Evolutionary conservation across 2,113 vertebrate species (phyloP).

Genomic region (Takifugu bimaculatus): DNA sequence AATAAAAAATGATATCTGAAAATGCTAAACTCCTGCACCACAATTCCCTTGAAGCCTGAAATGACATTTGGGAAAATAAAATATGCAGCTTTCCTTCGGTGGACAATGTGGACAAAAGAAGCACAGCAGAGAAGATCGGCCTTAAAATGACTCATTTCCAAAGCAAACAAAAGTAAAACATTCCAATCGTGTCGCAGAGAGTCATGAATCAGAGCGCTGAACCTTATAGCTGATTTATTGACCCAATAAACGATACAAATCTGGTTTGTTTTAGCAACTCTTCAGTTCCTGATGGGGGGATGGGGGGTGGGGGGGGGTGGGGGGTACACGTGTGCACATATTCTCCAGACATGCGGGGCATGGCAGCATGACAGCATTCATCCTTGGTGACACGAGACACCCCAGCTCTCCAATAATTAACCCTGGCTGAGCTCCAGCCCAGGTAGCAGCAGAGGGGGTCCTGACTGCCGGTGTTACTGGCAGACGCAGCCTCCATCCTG

Average conservation of each 20-base stretch:
- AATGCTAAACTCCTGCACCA: too few species aligned
- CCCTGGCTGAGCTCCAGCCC: slow-evolving; percentile 77
- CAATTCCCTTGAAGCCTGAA: too few species aligned
- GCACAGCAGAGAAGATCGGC: too few species aligned
- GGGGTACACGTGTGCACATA: slow-evolving; percentile 61
- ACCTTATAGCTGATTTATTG: too few species aligned
- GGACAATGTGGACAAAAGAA: too few species aligned
- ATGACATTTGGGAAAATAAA: too few species aligned
- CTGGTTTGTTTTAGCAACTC: neutral
- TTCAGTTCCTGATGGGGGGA: slow-evolving; percentile 29
- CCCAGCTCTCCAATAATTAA: slow-evolving; percentile 81
- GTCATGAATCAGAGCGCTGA: too few species aligned
- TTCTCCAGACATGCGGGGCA: slow-evolving; percentile 71
- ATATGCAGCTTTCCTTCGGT: too few species aligned
- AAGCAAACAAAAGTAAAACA: too few species aligned
- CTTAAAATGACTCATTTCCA: neutral
- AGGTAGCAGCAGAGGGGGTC: slow-evolving; percentile 71
- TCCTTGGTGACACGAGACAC: slow-evolving; percentile 73
- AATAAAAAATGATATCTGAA: too few species aligned
- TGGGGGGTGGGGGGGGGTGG: slow-evolving; percentile 13
- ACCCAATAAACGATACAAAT: too few species aligned
- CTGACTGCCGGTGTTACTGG: slow-evolving; percentile 73
- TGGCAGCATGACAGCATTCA: slow-evolving; percentile 75
- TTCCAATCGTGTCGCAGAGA: too few species aligned
- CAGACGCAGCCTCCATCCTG: slow-evolving; percentile 72